These are phyloP conservation scores for Malaclemys terrapin DNA, from an alignment of 2,113 vertebrate species.

Conservation along the genomic window DNA sequence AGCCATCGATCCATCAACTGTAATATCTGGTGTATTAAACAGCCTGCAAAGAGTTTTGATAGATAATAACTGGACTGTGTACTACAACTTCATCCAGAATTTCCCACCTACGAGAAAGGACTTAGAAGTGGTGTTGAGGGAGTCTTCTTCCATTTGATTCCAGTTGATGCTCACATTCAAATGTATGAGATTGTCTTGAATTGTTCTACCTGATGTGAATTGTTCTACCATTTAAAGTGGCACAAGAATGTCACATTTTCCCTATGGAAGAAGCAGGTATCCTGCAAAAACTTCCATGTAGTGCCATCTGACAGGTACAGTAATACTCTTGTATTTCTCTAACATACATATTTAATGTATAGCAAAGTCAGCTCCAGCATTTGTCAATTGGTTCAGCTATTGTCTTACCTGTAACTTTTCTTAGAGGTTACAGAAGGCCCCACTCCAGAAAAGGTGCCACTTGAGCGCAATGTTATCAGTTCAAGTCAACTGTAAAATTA, in stretches of 20 bases:
- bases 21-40: background rate
- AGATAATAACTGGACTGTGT: fast-evolving
- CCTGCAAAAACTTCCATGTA: background rate
- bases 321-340: slow-evolving; percentile 7
- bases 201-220: slow-evolving; percentile 11
- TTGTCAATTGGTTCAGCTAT: slow-evolving; percentile 4
- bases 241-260: slow-evolving; percentile 28
- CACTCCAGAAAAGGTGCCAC: background rate
- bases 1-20: background rate
- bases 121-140: background rate
- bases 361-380: slow-evolving; percentile 5
- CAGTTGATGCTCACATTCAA: slow-evolving; percentile 50
- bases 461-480: background rate
- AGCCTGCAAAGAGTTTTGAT: background rate
- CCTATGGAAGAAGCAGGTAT: slow-evolving; percentile 5
- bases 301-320: slow-evolving; percentile 25
- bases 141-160: slow-evolving; percentile 15
- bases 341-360: slow-evolving; percentile 45
- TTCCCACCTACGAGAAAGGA: background rate
- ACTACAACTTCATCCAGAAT: background rate
- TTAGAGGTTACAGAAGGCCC: background rate
- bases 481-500: background rate
- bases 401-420: slow-evolving; percentile 19
- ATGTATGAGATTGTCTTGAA: slow-evolving; percentile 35
- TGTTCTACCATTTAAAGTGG: slow-evolving; percentile 21